These are phyloP conservation scores for Gymnoscelis rufifasciata DNA, from an alignment of 2,888 invertebrate genomes.

Conservation along the genomic window DNA sequence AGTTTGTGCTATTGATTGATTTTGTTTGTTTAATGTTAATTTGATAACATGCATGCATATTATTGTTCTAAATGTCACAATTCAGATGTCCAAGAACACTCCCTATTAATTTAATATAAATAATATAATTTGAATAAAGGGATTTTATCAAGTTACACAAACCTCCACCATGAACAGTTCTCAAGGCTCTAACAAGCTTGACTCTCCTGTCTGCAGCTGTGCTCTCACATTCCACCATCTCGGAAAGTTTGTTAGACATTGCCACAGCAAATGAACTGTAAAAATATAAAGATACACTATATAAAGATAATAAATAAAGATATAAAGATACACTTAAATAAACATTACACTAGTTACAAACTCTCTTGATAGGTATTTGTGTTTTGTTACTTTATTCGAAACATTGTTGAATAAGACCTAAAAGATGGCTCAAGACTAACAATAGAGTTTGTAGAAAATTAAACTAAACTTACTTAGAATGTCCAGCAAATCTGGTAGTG, in stretches of 20 bases:
- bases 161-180: conserved; percentile 94
- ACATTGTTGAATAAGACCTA: too few relatives aligned
- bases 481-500: conserved; percentile 95
- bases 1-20: too few relatives aligned
- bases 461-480: conserved; percentile 85
- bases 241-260: conserved; percentile 96
- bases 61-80: too few relatives aligned
- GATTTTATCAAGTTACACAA: conserved; percentile 7
- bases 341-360: too few relatives aligned
- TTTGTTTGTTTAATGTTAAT: too few relatives aligned
- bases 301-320: background rate
- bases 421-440: too few relatives aligned
- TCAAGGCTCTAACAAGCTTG: conserved; percentile 92
- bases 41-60: too few relatives aligned
- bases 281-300: conserved; percentile 24
- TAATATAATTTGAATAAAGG: background rate
- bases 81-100: too few relatives aligned
- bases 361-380: too few relatives aligned
- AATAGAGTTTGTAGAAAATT: background rate
- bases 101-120: too few relatives aligned
- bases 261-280: conserved; percentile 94
- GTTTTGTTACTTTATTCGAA: too few relatives aligned
- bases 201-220: conserved; percentile 95
- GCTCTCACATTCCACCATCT: conserved; percentile 95
- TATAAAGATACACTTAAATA: background rate